phyloP scores from a whole-genome alignment of 2,113 vertebrate genomes.

The Callopanchax toddi region DNA sequence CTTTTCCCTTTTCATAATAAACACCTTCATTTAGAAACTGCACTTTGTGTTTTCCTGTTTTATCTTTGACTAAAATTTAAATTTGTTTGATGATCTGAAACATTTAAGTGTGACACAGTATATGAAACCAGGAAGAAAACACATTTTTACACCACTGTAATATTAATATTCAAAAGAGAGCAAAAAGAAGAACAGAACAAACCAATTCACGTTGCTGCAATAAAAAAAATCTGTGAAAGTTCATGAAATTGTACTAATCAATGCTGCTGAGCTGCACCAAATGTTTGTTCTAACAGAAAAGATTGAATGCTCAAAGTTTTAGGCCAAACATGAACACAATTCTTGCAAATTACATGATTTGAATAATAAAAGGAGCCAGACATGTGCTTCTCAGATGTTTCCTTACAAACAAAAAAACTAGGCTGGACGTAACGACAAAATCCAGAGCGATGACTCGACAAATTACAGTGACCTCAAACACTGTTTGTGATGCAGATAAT shows the following conservation, averaged over 20 bases:
- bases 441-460: not conserved
- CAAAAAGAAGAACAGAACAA: too few relatives aligned
- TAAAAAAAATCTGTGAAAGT: not conserved
- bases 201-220: not conserved
- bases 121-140: too few relatives aligned
- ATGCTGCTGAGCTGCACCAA: not conserved
- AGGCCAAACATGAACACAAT: not conserved
- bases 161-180: too few relatives aligned
- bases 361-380: constrained; percentile 5
- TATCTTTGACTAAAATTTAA: too few relatives aligned
- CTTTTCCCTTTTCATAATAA: too few relatives aligned
- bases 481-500: not conserved
- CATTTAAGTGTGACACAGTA: too few relatives aligned
- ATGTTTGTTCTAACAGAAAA: not conserved
- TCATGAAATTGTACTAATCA: not conserved
- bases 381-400: constrained; percentile 8
- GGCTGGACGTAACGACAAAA: not conserved
- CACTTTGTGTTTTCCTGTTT: too few relatives aligned
- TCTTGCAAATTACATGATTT: not conserved
- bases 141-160: too few relatives aligned
- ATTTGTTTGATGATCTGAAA: too few relatives aligned
- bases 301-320: not conserved
- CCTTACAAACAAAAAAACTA: not conserved
- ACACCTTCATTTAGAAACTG: too few relatives aligned
- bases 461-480: not conserved